Percentiles rank a stretch among this genome's conserved stretches.
Conservation (phyloP, 1,140 invertebrate species). For the Helicoverpa zea region DNA sequence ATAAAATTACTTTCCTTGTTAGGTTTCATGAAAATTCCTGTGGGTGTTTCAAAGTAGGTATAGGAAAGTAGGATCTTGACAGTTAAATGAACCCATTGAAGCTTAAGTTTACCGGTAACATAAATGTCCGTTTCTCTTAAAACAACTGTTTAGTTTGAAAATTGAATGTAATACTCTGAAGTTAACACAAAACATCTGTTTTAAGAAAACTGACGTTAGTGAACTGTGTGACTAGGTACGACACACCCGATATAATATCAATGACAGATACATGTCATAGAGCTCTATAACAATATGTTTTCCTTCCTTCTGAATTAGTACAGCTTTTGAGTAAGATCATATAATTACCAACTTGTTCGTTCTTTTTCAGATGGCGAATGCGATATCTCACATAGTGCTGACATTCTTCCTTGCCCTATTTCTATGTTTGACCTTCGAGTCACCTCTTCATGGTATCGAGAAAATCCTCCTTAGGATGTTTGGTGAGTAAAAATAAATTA, state of each 20-base stretch:
- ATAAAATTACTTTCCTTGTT: conserved; percentile 11
- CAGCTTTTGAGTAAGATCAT: too few species aligned
- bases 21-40: not conserved
- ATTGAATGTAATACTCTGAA: not conserved
- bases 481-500: conserved; percentile 64
- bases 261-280: too few species aligned
- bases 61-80: too few species aligned
- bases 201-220: too few species aligned
- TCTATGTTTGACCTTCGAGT: conserved; percentile 90
- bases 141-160: not conserved
- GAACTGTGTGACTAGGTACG: too few species aligned
- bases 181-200: not conserved
- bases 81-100: too few species aligned
- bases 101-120: not conserved
- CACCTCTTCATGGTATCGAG: conserved; percentile 90
- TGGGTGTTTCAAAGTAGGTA: not conserved
- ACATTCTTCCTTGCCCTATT: conserved; percentile 89
- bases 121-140: too few species aligned
- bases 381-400: conserved; percentile 87
- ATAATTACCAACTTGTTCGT: too few species aligned
- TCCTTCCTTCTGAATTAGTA: too few species aligned
- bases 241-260: too few species aligned
- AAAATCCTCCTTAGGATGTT: conserved; percentile 87
- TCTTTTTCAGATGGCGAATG: conserved; percentile 86
- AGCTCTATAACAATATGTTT: too few species aligned